Evolutionary conservation across 1,140 invertebrate genomes (phyloP).

Genomic region (Rhopalosiphum maidis): DNA sequence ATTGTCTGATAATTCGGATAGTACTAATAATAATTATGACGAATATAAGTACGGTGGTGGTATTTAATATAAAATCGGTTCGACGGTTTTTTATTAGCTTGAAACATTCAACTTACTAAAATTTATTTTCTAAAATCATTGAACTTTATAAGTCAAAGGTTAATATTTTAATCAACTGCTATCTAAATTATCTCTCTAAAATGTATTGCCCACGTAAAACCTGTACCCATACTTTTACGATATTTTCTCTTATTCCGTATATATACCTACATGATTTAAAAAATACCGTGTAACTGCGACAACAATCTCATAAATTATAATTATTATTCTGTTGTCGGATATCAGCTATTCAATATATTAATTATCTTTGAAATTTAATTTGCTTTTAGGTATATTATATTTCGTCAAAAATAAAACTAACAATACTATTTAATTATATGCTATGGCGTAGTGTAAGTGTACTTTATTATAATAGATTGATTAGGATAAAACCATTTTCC

Average conservation of each 20-base stretch:
- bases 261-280: background rate
- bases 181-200: background rate
- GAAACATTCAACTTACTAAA: background rate
- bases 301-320: background rate
- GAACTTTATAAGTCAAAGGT: background rate
- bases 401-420: background rate
- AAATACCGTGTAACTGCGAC: background rate
- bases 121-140: background rate
- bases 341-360: background rate
- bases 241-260: background rate
- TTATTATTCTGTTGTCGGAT: background rate
- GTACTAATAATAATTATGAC: background rate
- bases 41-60: background rate
- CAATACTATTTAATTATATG: constrained; percentile 10
- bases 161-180: background rate
- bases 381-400: background rate
- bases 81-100: background rate
- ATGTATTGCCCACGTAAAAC: background rate
- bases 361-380: background rate
- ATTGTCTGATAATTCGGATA: background rate
- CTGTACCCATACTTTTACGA: background rate
- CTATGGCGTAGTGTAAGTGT: background rate
- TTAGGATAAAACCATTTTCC: constrained; percentile 9
- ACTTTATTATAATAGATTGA: background rate
- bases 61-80: background rate